Base-by-base conservation (phyloP, 2,797 vertebrate genomes). In the Clarias laeviceps region DNA sequence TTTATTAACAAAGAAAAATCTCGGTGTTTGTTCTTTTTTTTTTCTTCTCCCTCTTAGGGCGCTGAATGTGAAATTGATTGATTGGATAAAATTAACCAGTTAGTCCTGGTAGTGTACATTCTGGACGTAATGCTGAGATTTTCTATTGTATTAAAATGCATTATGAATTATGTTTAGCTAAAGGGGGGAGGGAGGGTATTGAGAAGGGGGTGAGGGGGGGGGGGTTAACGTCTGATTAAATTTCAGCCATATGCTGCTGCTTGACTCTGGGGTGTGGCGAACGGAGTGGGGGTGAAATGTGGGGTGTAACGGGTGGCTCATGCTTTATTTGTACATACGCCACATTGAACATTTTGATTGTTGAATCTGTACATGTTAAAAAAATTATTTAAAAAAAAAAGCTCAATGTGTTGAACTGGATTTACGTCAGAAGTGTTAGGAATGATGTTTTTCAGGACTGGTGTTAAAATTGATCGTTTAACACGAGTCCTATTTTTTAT, bases 171-270 rank as follows among this genome's bases (percentile, higher is more conserved):
- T 22, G 27, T 11, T 45, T 18, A 11, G 40, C 40, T 74, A 56
- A 56, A 76, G 27, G 56, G 3, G 45, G 24, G 62, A 85, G 84
- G 89, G 8, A 3, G 11, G 66, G 29, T 15, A 54, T 11, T 27
- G 3, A 20, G 18, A 18, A 27, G 85, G 81, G 50, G 12, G 45
- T 1, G 4, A 2, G 45, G 45, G 45, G 50, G 50, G 40, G 45
- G 69, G 85, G 80, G 82, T 80, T 20, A 45, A 32, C 37, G 17
- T 82, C 57, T 83, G 72, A 84, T 85, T 84, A 29, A 78, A 37
- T 64, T 54, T 86, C 82, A 73, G 69, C 82, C 86, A 81, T 87
- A 84, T 87, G 86, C 34, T 84, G 18, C 18, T 56, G 17, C 62
- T 65, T 74, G 72, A 84, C 17, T 82, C 59, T 32, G 22, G 70